Conservation (phyloP, 2,113 vertebrate genomes). For the Gobiocypris rarus region DNA sequence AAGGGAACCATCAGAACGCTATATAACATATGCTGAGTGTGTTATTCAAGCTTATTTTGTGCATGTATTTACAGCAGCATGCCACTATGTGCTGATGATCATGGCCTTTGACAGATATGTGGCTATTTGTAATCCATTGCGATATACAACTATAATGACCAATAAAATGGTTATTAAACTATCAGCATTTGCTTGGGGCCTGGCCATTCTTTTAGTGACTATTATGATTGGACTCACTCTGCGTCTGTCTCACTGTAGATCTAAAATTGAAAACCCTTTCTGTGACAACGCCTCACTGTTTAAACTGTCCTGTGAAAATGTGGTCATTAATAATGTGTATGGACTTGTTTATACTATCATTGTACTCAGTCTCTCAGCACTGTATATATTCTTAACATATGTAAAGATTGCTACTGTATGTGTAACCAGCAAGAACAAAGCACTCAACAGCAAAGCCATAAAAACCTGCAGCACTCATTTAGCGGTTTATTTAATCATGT, state of each 20-base stretch:
- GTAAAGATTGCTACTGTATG: constrained; percentile 56
- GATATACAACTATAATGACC: constrained; percentile 64
- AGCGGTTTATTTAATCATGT: constrained; percentile 55
- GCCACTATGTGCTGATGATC: constrained; percentile 65
- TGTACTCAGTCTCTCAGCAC: constrained; percentile 46
- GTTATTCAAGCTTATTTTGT: constrained; percentile 64
- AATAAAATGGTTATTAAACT: constrained; percentile 58
- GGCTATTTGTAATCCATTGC: constrained; percentile 67
- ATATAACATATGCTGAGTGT: constrained; percentile 59
- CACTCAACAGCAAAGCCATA: constrained; percentile 53
- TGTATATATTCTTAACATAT: constrained; percentile 62
- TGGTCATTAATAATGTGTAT: constrained; percentile 63
- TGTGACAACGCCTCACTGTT: constrained; percentile 68
- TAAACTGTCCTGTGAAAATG: constrained; percentile 63
- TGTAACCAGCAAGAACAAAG: constrained; percentile 44
- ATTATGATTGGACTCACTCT: constrained; percentile 55
- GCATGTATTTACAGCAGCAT: constrained; percentile 46
- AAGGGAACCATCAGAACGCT: fast-evolving
- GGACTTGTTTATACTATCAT: constrained; percentile 50
- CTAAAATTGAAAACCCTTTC: constrained; percentile 55
- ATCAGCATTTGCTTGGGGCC: constrained; percentile 55
- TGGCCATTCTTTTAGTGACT: background rate
- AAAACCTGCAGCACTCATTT: constrained; percentile 67
- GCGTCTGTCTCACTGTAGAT: constrained; percentile 61
- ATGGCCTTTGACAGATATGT: constrained; percentile 73